These are phyloP conservation scores for Byasa hedistus DNA, from an alignment of 2,888 invertebrate genomes.

Conservation along the genomic window DNA sequence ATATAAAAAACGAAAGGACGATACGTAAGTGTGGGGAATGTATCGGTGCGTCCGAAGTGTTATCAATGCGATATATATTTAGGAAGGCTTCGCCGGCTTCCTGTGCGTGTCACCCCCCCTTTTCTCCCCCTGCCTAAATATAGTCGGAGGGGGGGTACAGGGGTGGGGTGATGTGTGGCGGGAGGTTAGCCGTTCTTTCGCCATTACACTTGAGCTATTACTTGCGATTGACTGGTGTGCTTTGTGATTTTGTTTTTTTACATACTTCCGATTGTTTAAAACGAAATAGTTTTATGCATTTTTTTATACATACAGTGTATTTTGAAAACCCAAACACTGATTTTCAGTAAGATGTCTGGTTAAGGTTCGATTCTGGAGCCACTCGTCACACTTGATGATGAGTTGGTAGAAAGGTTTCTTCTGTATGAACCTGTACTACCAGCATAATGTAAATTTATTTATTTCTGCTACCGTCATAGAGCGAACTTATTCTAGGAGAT, in stretches of 20 bases:
- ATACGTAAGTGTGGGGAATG: constrained; percentile 4
- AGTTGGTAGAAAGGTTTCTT: no score
- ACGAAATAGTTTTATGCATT: no score
- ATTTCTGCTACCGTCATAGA: no score
- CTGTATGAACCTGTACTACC: no score
- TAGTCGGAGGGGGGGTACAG: constrained; percentile 36
- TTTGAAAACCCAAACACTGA: no score
- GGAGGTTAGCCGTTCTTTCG: constrained; percentile 17
- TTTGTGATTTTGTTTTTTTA: constrained; percentile 1
- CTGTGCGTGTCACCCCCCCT: constrained; percentile 50
- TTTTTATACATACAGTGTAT: no score
- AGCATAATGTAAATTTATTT: no score
- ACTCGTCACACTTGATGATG: no score
- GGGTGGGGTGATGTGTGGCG: constrained; percentile 27
- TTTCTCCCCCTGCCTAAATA: constrained; percentile 32
- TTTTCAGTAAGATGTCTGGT: no score
- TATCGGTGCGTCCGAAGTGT: constrained; percentile 22
- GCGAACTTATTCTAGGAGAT: no score
- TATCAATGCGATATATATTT: constrained; percentile 30
- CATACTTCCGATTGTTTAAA: background rate
- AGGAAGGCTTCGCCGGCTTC: constrained; percentile 41
- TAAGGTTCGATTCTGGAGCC: no score
- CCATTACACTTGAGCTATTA: constrained; percentile 19
- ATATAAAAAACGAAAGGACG: background rate
- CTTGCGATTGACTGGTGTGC: constrained; percentile 12